Percentiles rank a stretch among this genome's conserved stretches.
phyloP scores from a whole-genome alignment of 2,113 vertebrate genomes.

The Motacilla tschutschensis region DNA sequence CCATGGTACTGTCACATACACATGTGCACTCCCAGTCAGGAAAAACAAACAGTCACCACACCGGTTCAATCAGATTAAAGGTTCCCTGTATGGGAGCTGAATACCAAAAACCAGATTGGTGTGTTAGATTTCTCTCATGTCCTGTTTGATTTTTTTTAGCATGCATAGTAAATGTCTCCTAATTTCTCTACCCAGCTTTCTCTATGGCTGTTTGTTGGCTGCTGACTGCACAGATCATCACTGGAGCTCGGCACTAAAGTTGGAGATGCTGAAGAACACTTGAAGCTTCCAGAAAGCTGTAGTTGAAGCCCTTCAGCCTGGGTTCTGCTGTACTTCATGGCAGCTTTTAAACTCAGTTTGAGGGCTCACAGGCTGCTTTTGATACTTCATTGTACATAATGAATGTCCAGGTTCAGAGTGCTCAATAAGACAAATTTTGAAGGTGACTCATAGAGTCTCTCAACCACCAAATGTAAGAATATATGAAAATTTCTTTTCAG shows the following conservation, averaged over 20 bases:
- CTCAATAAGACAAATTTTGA: not conserved
- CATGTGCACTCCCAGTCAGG: conserved; percentile 22
- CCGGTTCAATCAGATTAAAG: conserved; percentile 48
- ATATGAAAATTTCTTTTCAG: not conserved
- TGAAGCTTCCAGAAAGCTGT: not conserved
- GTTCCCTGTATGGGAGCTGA: conserved; percentile 27
- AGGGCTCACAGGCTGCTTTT: not conserved
- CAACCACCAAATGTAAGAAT: not conserved
- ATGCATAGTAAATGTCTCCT: not conserved
- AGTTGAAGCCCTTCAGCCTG: not conserved
- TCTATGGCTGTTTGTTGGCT: not conserved
- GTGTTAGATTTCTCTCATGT: not conserved
- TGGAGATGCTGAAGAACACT: not conserved
- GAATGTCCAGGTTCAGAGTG: not conserved
- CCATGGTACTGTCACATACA: not conserved
- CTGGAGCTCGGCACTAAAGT: not conserved
- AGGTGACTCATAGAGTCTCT: not conserved
- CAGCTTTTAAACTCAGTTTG: not conserved
- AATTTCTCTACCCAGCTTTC: conserved; percentile 17
- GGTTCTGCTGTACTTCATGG: not conserved
- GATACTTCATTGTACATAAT: not conserved
- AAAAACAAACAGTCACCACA: conserved; percentile 50
- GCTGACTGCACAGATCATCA: not conserved
- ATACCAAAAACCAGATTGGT: conserved; percentile 41
- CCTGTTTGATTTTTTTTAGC: conserved; percentile 8